Evolutionary conservation across 2,113 vertebrate genomes (phyloP).

Genomic region (Brachionichthys hirsutus): DNA sequence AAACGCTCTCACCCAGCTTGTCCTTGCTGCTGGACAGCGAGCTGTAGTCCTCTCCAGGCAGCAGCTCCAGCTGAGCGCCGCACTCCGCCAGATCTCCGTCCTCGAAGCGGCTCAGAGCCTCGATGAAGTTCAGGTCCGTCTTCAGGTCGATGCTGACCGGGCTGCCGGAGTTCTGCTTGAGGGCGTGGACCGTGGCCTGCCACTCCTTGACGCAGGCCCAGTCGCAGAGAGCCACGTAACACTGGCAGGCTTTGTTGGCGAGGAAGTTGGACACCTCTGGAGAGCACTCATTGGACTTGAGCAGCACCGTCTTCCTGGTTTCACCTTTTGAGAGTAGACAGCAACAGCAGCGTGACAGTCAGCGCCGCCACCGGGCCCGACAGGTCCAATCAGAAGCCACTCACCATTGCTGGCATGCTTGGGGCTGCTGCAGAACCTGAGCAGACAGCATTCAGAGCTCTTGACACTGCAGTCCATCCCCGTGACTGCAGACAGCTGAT

Average conservation of each 20-base stretch:
- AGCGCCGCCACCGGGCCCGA: background rate
- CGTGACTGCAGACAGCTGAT: constrained; percentile 91
- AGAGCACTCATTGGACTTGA: constrained; percentile 89
- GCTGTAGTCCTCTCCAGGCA: constrained; percentile 94
- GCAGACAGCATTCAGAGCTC: constrained; percentile 83
- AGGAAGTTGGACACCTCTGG: constrained; percentile 93
- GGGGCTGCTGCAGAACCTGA: constrained; percentile 89
- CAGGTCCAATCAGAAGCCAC: background rate
- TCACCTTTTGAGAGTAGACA: constrained; percentile 79
- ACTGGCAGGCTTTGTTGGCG: constrained; percentile 94
- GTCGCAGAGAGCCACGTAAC: constrained; percentile 91
- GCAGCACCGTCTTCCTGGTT: constrained; percentile 88
- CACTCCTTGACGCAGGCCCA: constrained; percentile 95
- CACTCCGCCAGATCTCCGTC: constrained; percentile 89
- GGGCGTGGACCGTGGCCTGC: constrained; percentile 84
- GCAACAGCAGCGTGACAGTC: background rate
- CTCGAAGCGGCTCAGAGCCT: constrained; percentile 92
- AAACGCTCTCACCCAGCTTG: constrained; percentile 85
- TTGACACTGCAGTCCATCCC: constrained; percentile 91
- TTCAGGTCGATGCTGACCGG: constrained; percentile 85
- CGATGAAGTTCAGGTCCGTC: constrained; percentile 95
- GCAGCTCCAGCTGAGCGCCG: constrained; percentile 87
- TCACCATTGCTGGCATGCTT: constrained; percentile 90
- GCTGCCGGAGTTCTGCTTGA: constrained; percentile 87
- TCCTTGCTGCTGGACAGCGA: constrained; percentile 86